Conservation (phyloP, 2,888 invertebrate genomes). For the Volucella inanis region DNA sequence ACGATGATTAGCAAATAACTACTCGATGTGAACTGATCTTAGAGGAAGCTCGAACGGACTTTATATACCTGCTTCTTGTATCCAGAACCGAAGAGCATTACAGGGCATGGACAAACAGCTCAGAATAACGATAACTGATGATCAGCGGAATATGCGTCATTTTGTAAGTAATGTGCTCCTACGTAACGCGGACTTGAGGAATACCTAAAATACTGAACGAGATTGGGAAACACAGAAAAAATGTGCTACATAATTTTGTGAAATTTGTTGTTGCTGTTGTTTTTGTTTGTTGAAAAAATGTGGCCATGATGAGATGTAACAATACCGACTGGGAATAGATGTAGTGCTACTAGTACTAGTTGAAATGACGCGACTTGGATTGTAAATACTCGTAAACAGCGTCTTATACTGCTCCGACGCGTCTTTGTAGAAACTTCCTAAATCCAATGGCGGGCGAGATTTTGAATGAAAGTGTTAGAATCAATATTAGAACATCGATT, state of each 20-base stretch:
- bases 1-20: slow-evolving; percentile 54
- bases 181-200: too few relatives aligned
- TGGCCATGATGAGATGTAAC: slow-evolving; percentile 25
- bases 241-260: slow-evolving; percentile 60
- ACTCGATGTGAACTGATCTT: slow-evolving; percentile 63
- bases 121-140: slow-evolving; percentile 7
- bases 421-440: too few relatives aligned
- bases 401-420: too few relatives aligned
- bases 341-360: too few relatives aligned
- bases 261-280: slow-evolving; percentile 28
- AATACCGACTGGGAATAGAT: too few relatives aligned
- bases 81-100: slow-evolving; percentile 21
- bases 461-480: too few relatives aligned
- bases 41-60: slow-evolving; percentile 18
- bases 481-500: too few relatives aligned
- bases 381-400: too few relatives aligned
- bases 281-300: not conserved
- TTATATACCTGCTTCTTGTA: slow-evolving; percentile 52
- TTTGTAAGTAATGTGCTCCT: slow-evolving; percentile 1
- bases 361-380: too few relatives aligned
- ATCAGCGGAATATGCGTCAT: slow-evolving; percentile 36
- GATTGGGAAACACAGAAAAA: slow-evolving; percentile 39
- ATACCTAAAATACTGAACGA: too few relatives aligned
- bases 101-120: slow-evolving; percentile 44
- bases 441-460: too few relatives aligned